These are phyloP conservation scores for Actias luna DNA, from an alignment of 2,888 invertebrate species.

Conservation along the genomic window DNA sequence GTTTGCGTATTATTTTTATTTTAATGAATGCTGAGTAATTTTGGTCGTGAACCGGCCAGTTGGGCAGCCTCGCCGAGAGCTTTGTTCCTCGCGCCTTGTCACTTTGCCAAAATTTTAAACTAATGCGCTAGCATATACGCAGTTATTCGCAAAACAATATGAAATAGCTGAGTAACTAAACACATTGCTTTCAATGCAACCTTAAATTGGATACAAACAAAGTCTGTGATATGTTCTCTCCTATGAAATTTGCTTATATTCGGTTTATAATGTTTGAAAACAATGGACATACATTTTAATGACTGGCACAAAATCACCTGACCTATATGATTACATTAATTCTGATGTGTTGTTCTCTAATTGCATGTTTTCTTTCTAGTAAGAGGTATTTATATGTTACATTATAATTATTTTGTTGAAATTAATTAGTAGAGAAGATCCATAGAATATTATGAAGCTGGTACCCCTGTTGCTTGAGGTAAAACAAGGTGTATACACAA, in stretches of 20 bases:
- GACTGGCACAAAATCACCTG: conserved; percentile 6
- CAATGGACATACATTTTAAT: neutral
- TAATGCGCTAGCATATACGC: neutral
- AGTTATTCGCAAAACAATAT: neutral
- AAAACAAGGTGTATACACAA: no score
- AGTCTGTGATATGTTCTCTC: neutral
- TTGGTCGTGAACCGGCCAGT: conserved; percentile 25
- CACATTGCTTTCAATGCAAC: neutral
- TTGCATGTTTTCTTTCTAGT: neutral
- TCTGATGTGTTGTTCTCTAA: neutral
- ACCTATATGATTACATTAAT: conserved; percentile 6
- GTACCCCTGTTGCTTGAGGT: neutral
- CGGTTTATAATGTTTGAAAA: conserved; percentile 2
- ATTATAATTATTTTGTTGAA: neutral
- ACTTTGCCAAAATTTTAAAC: conserved; percentile 33
- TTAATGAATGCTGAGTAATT: conserved; percentile 53
- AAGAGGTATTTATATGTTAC: neutral
- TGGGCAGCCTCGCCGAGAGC: conserved; percentile 12
- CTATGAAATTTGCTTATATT: neutral
- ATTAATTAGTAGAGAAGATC: neutral
- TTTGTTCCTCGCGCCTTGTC: conserved; percentile 33
- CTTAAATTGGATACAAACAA: neutral
- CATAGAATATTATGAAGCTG: neutral
- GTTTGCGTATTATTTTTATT: conserved; percentile 44
- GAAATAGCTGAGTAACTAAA: neutral